Conservation (phyloP, 2,888 invertebrate genomes). For the Agrenia bidenticulata region DNA sequence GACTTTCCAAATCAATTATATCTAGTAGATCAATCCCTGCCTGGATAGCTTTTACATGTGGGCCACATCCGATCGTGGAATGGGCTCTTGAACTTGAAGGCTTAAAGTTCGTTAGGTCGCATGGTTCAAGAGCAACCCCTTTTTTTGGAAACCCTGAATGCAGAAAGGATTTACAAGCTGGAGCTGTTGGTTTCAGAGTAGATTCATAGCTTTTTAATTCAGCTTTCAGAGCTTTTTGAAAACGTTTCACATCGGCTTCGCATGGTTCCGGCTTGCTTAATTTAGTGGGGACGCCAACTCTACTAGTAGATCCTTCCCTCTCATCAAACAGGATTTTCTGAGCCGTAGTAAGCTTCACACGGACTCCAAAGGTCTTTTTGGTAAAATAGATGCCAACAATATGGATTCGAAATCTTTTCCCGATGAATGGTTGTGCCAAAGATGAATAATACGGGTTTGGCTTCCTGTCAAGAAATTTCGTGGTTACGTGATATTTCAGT, state of each 20-base stretch:
- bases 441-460: constrained; percentile 23
- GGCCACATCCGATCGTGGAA: constrained; percentile 54
- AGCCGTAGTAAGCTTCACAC: constrained; percentile 54
- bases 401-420: constrained; percentile 26
- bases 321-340: constrained; percentile 54
- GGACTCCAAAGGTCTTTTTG: constrained; percentile 54
- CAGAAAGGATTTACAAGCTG: neutral
- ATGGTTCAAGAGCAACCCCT: neutral
- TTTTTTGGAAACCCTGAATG: neutral
- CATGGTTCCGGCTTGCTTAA: neutral
- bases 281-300: neutral
- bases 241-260: neutral
- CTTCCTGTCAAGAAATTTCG: constrained; percentile 28
- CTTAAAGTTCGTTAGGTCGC: neutral
- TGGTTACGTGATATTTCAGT: constrained; percentile 32
- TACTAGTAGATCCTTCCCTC: constrained; percentile 38
- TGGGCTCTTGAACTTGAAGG: constrained; percentile 51
- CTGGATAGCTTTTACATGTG: constrained; percentile 50
- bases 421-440: constrained; percentile 15
- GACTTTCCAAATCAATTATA: constrained; percentile 49
- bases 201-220: constrained; percentile 19
- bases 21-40: constrained; percentile 54
- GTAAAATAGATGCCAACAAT: constrained; percentile 38
- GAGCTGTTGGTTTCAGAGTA: neutral
- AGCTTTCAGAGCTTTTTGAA: neutral